Conservation (phyloP, 2,888 invertebrate species). For the Ephialtes manifestator region DNA sequence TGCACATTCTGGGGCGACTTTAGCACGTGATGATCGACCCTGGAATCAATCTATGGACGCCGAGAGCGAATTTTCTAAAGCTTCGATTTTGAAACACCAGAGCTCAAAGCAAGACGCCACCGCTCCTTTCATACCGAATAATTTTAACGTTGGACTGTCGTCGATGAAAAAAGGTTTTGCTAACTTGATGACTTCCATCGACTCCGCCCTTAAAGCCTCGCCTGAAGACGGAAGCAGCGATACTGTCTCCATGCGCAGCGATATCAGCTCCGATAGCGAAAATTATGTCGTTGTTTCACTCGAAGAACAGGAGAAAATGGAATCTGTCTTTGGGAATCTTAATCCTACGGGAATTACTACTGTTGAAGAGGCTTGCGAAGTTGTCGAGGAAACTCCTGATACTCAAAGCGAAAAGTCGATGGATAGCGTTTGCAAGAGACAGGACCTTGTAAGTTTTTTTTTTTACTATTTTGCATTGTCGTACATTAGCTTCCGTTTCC, state of each 20-base stretch:
- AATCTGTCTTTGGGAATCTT: constrained; percentile 86
- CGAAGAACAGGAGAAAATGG: constrained; percentile 88
- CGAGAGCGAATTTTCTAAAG: constrained; percentile 44
- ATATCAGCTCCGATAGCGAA: constrained; percentile 95
- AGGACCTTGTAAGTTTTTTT: constrained; percentile 90
- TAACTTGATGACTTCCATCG: constrained; percentile 93
- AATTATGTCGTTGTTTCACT: constrained; percentile 93
- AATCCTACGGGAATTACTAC: constrained; percentile 82
- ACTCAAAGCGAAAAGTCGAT: constrained; percentile 94
- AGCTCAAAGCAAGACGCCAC: constrained; percentile 53
- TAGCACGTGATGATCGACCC: constrained; percentile 49
- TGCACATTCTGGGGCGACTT: neutral
- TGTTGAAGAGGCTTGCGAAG: constrained; percentile 95
- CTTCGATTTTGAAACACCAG: constrained; percentile 39
- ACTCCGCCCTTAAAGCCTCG: constrained; percentile 91
- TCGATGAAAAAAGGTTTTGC: constrained; percentile 95
- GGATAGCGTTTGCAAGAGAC: constrained; percentile 92
- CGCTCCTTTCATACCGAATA: constrained; percentile 83
- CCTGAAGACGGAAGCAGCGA: constrained; percentile 92
- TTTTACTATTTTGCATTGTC: neutral
- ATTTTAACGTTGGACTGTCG: constrained; percentile 88
- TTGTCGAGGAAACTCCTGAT: constrained; percentile 92
- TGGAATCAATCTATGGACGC: constrained; percentile 45
- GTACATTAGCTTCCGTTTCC: neutral
- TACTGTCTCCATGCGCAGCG: constrained; percentile 92